Base-by-base conservation (phyloP, 2,797 vertebrate species). In the Dromococcyx pavoninus region DNA sequence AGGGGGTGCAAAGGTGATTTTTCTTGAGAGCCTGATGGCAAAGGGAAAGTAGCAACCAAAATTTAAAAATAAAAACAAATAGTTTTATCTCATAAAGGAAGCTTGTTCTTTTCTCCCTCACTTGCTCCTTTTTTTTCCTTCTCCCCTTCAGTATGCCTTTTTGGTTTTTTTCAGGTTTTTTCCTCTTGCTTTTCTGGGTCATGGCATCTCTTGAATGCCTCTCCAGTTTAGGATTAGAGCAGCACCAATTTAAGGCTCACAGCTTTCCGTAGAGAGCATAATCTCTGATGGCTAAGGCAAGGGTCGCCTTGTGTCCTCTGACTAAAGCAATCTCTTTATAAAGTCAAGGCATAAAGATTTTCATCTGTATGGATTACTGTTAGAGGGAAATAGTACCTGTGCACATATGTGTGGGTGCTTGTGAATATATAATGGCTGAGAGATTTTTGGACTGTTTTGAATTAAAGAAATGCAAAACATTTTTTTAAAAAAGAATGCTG, bases 1-100 rank as follows among this genome's bases (percentile, higher is more conserved):
- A 98, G 97, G 98, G 98, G 98, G 98, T 97, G 98, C 98, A 98
- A 98, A 99, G 98, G 98, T 99, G 98, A 98, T 98, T 98, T 98
- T 98, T 98, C 98, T 98, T 98, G 97, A 96, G 94, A 97, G 98
- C 97, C 97, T 86, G 41, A 83, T 64, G 85, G 64, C 37, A 94
- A 96, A 95, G 35, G 50, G 46, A 92, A 91, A 79, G 79, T 53
- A 91, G 58, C 50, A 70, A 88, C 32, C n/a, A 93, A 76, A 90
- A 96, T 91, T 82, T 76, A 88, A 92, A 92, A 91, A 65, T 79
- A 58, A 91, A 91, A 88, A 73, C 33, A 76, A 86, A 73, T 37
- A 61, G 17, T 41, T 85, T 89, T 57, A 75, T 71, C 22, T 54
- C 67, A 8, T 57, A 75, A 71, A 88, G 41, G 28, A 71, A 61